Base-by-base conservation (phyloP, 2,797 vertebrate species). In the Lepilemur septentrionalis region DNA sequence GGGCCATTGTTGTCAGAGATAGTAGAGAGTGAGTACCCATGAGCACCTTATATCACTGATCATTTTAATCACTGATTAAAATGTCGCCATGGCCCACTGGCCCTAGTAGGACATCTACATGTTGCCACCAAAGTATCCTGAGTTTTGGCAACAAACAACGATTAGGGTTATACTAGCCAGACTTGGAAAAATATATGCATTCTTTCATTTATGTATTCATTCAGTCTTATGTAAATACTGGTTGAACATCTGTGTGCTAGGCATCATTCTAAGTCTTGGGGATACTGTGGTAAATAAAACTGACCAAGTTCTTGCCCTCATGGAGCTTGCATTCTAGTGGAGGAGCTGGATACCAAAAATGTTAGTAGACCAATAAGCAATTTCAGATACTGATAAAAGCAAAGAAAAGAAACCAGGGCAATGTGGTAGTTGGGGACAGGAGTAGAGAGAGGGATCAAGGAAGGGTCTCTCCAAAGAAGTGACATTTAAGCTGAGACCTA, bases 361-460 rank as follows among this genome's bases (percentile, higher is more conserved):
- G 3, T 13, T 2, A 41, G 61, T 52, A 73, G 69, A 23, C 11
- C 25, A 59, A 1, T 4, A 23, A 11, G 7, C 0, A 0, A 2
- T n/a, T 46, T 35, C 12, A 52, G 80, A 2, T 78, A 12, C 2
- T 14, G 59, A 8, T 13, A 35, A 57, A 35, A 35, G 25, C 48
- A 55, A 22, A 43, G 69, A 30, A 28, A 23, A 32, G 20, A 28
- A 79, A 55, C 7, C 25, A 0, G 50, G 46, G 6, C 4, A 7
- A 8, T 32, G 35, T 35, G n/a, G 35, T 25, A 30, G 12, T 8
- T 38, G 20, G 35, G 67, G 67, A 38, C 55, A 15, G 69, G 8
- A 2, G 4, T 52, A 35, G n/a, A 38, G 18, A 23, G 67, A 6
- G 18, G 1, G 8, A 3, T 48, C 23, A 13, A 35, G 22, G 38